Evolutionary conservation across 92 coral and sea anemone genomes (phyloP).

Genomic region (Plumapathes pennacea): DNA sequence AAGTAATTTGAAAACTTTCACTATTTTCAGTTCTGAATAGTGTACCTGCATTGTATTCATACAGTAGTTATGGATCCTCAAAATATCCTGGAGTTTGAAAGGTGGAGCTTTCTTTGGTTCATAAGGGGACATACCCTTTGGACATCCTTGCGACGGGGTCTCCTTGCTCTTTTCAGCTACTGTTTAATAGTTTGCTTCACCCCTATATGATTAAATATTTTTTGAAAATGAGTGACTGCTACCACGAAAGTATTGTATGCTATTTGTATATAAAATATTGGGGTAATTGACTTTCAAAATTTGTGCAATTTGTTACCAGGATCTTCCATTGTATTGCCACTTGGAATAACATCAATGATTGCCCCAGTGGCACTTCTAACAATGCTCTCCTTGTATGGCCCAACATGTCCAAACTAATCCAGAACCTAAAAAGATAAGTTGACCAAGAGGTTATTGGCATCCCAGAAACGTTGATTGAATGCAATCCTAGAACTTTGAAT

Average conservation of each 20-base stretch:
- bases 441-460: no score
- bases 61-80: constrained; percentile 31
- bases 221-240: no score
- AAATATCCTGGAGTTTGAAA: constrained; percentile 8
- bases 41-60: constrained; percentile 39
- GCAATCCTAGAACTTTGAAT: no score
- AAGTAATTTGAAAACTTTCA: no score
- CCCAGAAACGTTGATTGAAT: no score
- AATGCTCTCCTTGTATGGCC: not conserved
- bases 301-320: no score
- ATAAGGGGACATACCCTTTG: constrained; percentile 29
- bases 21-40: no score
- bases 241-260: no score
- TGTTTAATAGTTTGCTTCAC: constrained; percentile 39
- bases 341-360: not conserved
- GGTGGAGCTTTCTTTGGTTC: constrained; percentile 50
- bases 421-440: no score
- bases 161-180: not conserved
- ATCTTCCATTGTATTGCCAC: not conserved
- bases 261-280: no score
- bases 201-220: not conserved
- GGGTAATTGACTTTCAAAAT: no score
- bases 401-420: constrained; percentile 4
- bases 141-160: constrained; percentile 41
- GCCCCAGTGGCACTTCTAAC: not conserved